Conservation (phyloP, 1,140 invertebrate species). For the Chlorops oryzae region DNA sequence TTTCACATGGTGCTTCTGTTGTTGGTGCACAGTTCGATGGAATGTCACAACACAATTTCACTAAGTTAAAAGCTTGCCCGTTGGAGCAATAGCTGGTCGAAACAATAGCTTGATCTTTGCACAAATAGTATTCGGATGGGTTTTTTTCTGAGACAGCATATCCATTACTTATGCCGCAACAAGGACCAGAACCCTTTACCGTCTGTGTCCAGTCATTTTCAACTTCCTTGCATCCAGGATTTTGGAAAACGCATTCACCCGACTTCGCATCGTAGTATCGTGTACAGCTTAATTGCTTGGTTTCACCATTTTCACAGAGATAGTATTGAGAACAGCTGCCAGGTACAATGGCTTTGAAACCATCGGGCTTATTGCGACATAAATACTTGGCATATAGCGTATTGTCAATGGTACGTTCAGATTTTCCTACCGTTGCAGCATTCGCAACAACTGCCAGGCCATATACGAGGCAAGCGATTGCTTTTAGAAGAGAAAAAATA, state of each 20-base stretch:
- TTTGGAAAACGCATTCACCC: constrained; percentile 29
- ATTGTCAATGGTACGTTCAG: constrained; percentile 31
- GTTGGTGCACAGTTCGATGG: constrained; percentile 1
- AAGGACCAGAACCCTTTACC: background rate
- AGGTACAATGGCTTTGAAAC: background rate
- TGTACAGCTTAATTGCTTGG: background rate
- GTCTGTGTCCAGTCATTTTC: background rate
- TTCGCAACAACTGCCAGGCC: background rate
- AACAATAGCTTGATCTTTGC: constrained; percentile 2
- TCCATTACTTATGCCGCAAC: constrained; percentile 7
- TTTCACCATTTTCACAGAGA: background rate
- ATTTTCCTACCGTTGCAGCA: constrained; percentile 20
- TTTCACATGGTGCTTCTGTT: background rate
- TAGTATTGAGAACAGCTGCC: constrained; percentile 7
- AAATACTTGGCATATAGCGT: background rate
- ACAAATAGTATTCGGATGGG: constrained; percentile 10
- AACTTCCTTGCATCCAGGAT: constrained; percentile 28
- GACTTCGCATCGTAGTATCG: constrained; percentile 10
- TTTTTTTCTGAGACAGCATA: constrained; percentile 10
- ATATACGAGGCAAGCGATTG: no score
- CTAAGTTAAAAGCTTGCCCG: constrained; percentile 7
- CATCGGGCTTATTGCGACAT: background rate
- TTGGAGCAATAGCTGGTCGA: background rate
- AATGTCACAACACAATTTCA: constrained; percentile 3
- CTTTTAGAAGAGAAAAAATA: no score